Conservation (phyloP, 2,888 invertebrate genomes). For the Drosophila parthenogenetica region DNA sequence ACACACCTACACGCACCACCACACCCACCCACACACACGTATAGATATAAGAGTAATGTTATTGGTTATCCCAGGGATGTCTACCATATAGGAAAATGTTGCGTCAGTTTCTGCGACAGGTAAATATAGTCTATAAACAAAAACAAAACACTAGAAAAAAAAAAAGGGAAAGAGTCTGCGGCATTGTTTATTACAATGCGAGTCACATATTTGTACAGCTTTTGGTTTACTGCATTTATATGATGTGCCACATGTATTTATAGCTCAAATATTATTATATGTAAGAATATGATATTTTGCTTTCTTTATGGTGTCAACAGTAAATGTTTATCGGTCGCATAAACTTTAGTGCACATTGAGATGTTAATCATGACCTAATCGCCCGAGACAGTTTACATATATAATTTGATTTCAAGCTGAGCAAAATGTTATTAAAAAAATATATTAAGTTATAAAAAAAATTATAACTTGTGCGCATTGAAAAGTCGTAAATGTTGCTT, state of each 20-base stretch:
- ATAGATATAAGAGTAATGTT: slow-evolving; percentile 12
- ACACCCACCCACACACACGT: slow-evolving; percentile 4
- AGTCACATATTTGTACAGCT: slow-evolving; percentile 68
- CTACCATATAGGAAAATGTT: slow-evolving; percentile 35
- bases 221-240: slow-evolving; percentile 67
- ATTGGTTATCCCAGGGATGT: slow-evolving; percentile 30
- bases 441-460: slow-evolving; percentile 19
- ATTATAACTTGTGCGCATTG: not conserved
- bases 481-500: not conserved
- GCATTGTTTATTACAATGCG: slow-evolving; percentile 61
- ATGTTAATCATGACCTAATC: slow-evolving; percentile 47
- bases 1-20: not conserved
- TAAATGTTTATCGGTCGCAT: slow-evolving; percentile 53
- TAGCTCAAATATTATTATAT: slow-evolving; percentile 40
- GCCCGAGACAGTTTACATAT: slow-evolving; percentile 13
- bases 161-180: slow-evolving; percentile 25
- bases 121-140: slow-evolving; percentile 65
- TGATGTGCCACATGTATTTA: slow-evolving; percentile 48
- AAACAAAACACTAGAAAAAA: not conserved
- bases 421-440: slow-evolving; percentile 5
- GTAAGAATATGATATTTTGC: slow-evolving; percentile 21
- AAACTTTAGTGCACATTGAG: slow-evolving; percentile 47
- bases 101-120: slow-evolving; percentile 48
- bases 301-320: slow-evolving; percentile 50
- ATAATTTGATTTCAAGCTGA: not conserved